Conservation (phyloP, 2,797 vertebrate genomes). For the Momotus momota region DNA sequence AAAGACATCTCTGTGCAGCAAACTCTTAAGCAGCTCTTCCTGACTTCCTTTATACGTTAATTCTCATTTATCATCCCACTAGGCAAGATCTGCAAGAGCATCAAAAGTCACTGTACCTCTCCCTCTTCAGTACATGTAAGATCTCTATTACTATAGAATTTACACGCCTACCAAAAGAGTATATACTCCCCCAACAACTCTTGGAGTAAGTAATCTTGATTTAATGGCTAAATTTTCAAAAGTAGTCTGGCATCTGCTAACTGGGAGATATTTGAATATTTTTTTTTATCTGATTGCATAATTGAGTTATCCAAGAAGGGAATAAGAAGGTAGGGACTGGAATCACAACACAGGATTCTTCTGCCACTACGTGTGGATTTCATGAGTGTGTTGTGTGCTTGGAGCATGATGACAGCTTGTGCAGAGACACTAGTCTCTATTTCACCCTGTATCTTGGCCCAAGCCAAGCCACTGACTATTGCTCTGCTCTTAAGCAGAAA, state of each 20-base stretch:
- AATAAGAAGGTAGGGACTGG: neutral
- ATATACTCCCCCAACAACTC: neutral
- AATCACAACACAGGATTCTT: neutral
- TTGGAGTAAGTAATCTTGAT: neutral
- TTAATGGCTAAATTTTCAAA: neutral
- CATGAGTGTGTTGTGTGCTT: neutral
- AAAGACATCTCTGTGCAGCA: slow-evolving; percentile 17
- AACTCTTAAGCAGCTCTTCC: neutral
- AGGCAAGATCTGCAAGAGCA: neutral
- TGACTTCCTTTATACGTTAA: neutral
- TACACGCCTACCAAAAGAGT: neutral
- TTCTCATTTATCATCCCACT: neutral
- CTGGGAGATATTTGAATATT: neutral
- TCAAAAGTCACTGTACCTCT: neutral
- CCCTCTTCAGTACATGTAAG: neutral
- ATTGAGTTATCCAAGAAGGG: neutral
- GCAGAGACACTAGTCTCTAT: neutral
- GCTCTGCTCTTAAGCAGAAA: neutral
- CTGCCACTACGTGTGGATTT: neutral
- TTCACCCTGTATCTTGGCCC: neutral
- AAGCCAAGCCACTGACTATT: neutral
- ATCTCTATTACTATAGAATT: neutral
- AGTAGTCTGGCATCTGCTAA: neutral
- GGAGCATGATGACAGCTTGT: neutral
- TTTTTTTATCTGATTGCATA: neutral